Evolutionary conservation across 2,113 vertebrate species (phyloP).

Genomic region (Galeopterus variegatus): DNA sequence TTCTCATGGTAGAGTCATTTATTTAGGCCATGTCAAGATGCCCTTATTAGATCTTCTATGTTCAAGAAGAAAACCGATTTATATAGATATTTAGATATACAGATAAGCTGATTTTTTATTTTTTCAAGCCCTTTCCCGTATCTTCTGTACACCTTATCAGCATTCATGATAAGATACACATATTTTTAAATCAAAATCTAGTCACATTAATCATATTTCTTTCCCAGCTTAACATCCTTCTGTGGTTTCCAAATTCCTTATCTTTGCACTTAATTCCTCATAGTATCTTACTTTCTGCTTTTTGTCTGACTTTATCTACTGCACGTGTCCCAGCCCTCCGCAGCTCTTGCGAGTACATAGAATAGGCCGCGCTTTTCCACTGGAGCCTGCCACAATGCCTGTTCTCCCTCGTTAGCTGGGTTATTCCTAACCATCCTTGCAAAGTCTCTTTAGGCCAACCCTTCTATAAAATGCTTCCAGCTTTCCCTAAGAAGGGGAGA

Average conservation of each 20-base stretch:
- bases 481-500: neutral
- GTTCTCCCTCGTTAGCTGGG: neutral
- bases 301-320: neutral
- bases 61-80: slow-evolving; percentile 34
- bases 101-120: slow-evolving; percentile 58
- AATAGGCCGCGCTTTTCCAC: neutral
- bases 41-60: slow-evolving; percentile 19
- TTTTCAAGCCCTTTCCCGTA: slow-evolving; percentile 2
- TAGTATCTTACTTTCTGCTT: neutral
- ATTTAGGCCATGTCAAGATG: slow-evolving; percentile 41
- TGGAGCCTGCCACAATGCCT: neutral
- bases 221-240: slow-evolving; percentile 18
- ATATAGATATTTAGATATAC: slow-evolving; percentile 54
- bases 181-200: slow-evolving; percentile 58
- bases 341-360: neutral
- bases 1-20: neutral
- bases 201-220: slow-evolving; percentile 65
- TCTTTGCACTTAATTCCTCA: slow-evolving; percentile 25
- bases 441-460: neutral
- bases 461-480: neutral
- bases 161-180: slow-evolving; percentile 43
- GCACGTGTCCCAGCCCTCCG: neutral
- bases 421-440: neutral
- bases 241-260: slow-evolving; percentile 57
- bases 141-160: slow-evolving; percentile 27